Evolutionary conservation across 2,888 invertebrate species (phyloP).

Genomic region (Cantharis nigra): DNA sequence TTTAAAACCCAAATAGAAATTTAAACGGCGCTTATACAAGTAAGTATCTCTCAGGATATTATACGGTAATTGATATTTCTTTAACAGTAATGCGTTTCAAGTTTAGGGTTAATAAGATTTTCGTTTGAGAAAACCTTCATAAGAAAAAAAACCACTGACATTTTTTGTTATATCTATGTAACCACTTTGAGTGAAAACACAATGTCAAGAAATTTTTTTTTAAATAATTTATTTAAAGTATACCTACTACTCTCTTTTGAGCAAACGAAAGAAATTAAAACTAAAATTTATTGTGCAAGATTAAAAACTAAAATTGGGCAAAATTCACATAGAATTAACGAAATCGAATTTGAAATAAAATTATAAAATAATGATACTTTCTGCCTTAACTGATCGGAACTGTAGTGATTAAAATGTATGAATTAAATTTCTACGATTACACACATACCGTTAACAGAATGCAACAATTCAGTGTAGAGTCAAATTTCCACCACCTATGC

Average conservation of each 20-base stretch:
- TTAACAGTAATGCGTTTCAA: not conserved
- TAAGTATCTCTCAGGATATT: not conserved
- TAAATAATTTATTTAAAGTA: not conserved
- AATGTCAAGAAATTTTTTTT: not conserved
- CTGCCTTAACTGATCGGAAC: too few relatives aligned
- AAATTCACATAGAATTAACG: too few relatives aligned
- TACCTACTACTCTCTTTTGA: not conserved
- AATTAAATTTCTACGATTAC: too few relatives aligned
- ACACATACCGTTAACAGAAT: too few relatives aligned
- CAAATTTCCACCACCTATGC: too few relatives aligned
- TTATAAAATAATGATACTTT: too few relatives aligned
- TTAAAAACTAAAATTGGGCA: too few relatives aligned
- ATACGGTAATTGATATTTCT: not conserved
- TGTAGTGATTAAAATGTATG: too few relatives aligned
- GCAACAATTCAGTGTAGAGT: too few relatives aligned
- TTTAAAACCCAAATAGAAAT: not conserved
- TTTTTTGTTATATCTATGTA: not conserved
- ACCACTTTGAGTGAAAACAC: not conserved
- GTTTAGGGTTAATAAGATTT: not conserved
- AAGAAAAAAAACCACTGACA: not conserved
- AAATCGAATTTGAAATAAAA: too few relatives aligned
- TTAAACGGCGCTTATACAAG: not conserved
- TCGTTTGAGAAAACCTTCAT: not conserved
- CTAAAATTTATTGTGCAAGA: too few relatives aligned
- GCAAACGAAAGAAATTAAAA: not conserved